Percentiles rank a stretch among this genome's conserved stretches.
Conservation (phyloP, 2,888 invertebrate species). For the Drosophila suboccidentalis region DNA sequence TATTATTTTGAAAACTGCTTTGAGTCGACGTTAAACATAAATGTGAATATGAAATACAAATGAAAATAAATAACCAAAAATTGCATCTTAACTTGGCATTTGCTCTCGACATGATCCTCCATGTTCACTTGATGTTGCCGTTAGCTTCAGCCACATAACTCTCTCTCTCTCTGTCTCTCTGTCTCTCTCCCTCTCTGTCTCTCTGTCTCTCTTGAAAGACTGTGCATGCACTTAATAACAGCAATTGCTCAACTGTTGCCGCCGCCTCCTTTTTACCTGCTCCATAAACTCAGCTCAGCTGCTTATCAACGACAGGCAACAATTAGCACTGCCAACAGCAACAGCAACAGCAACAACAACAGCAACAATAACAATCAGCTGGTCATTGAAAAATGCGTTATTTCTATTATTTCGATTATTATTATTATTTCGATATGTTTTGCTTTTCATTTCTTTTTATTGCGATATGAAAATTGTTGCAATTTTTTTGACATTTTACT, state of each 20-base stretch:
- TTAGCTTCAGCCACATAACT: background rate
- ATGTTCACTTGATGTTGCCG: background rate
- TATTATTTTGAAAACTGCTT: too few relatives aligned
- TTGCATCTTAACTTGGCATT: background rate
- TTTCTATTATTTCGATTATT: slow-evolving; percentile 38
- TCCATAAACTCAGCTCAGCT: slow-evolving; percentile 38
- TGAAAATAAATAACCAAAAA: background rate
- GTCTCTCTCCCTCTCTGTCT: background rate
- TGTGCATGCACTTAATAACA: slow-evolving; percentile 54
- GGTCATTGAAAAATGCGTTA: slow-evolving; percentile 41
- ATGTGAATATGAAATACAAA: background rate
- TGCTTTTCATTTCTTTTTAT: background rate
- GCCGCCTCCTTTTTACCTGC: slow-evolving; percentile 3
- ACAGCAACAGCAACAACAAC: slow-evolving; percentile 32
- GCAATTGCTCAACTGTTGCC: slow-evolving; percentile 34
- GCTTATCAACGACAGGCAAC: slow-evolving; percentile 65
- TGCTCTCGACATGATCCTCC: background rate
- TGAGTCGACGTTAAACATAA: too few relatives aligned
- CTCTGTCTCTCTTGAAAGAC: background rate
- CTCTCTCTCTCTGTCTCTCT: too few relatives aligned
- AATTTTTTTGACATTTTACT: slow-evolving; percentile 73
- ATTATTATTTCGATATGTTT: slow-evolving; percentile 20
- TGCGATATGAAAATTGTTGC: slow-evolving; percentile 54
- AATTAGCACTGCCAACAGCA: slow-evolving; percentile 56
- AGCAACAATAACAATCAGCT: slow-evolving; percentile 6